Evolutionary conservation across 2,113 vertebrate genomes (phyloP), one percentile per base, ranked within the genome.

Genomic region (Phainopepla nitens): DNA sequence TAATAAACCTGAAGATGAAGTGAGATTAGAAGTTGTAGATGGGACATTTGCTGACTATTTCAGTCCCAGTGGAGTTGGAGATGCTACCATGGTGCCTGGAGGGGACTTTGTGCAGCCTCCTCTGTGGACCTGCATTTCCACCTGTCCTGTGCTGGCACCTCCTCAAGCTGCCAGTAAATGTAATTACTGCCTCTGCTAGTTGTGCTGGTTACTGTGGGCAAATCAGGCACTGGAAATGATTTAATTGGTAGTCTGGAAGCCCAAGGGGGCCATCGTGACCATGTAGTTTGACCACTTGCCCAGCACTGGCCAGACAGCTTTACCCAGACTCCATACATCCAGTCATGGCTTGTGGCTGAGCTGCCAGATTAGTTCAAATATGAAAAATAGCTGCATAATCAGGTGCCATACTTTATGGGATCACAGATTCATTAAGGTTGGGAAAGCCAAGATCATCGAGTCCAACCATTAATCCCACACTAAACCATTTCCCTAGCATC

Each of bases 1-100:
- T 98, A 97, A 98, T 98, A 97, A 97, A 96, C 94, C 92, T 97
- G 92, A 88, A 96, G 94, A 95, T 89, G 94, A 87, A 95, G 90
- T 29, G 77, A 85, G 97, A 94, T 97, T 96, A 97, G 95, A 85
- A 96, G 90, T 36, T 75, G 93, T 73, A 73, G 60, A 93, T 96
- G 66, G 90, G 84, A 91, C 82, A 62, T 80, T 73, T 89, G 54
- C 94, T 95, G 45, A 22, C 92, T 75, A 35, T 84, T 81, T 78
- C 78, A 53, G 72, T 61, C 73, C 82, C 42, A 22, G n/a, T 22
- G 31, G 29, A 65, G 53, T 6, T 47, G 0, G 21, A 58, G 76
- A 50, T 53, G 89, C 27, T 14, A 3, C 64, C 47, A 11, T 0
- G 11, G 47, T n/a, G 81, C 29, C 85, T 39, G 82, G 73, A 41